These are phyloP conservation scores for Oryzias javanicus DNA, from an alignment of 2,113 vertebrate genomes.

Conservation along the genomic window DNA sequence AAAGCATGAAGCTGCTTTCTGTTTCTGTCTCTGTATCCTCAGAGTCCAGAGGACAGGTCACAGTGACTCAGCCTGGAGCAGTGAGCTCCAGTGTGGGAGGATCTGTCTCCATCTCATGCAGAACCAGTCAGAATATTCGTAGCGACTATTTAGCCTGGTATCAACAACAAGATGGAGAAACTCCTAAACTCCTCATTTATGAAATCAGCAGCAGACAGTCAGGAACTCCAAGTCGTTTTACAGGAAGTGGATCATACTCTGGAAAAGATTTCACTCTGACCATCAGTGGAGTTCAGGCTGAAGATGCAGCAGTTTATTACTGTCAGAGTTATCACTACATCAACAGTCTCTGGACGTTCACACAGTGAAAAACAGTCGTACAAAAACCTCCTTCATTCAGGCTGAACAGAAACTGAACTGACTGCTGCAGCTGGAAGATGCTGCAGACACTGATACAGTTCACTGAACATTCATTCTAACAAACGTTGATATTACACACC, in stretches of 20 bases:
- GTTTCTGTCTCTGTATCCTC: too few relatives aligned
- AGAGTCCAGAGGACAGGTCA: too few relatives aligned
- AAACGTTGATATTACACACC: too few relatives aligned
- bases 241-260: conserved; percentile 12
- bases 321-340: not conserved
- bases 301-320: conserved; percentile 7
- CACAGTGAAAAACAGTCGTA: conserved; percentile 7
- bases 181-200: conserved; percentile 5
- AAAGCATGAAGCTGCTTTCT: too few relatives aligned
- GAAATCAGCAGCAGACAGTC: not conserved
- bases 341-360: not conserved
- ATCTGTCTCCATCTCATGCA: conserved; percentile 1
- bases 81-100: too few relatives aligned
- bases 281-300: conserved; percentile 16
- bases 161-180: conserved; percentile 5
- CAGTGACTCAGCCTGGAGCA: too few relatives aligned
- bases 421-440: too few relatives aligned
- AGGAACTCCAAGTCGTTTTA: conserved; percentile 1
- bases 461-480: not conserved
- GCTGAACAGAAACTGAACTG: conserved; percentile 7
- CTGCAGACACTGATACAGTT: too few relatives aligned
- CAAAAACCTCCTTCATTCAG: conserved; percentile 9
- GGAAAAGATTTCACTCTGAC: conserved; percentile 9
- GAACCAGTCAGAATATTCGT: not conserved
- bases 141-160: not conserved